Evolutionary conservation across 30 jellyfish, hydroid and myxozoan genomes (phyloP).

Genomic region (Catostylus mosaicus): DNA sequence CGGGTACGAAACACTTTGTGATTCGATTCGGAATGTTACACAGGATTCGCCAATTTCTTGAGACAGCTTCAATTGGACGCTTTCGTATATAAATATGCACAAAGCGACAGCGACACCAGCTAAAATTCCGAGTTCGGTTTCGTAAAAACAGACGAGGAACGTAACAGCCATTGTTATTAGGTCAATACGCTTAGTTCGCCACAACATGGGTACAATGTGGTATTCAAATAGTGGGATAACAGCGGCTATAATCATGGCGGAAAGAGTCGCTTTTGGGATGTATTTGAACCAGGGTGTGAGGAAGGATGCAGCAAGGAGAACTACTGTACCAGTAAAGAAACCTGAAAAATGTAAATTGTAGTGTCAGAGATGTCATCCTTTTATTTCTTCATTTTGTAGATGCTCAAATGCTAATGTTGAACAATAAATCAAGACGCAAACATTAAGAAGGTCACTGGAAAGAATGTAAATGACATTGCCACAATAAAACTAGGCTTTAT

Average conservation of each 20-base stretch:
- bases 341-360: conserved; percentile 67
- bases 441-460: no score
- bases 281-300: conserved; percentile 66
- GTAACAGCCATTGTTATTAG: conserved; percentile 54
- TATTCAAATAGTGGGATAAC: conserved; percentile 66
- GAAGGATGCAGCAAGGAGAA: conserved; percentile 67
- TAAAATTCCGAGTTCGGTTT: conserved; percentile 72
- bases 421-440: no score
- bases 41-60: conserved; percentile 10
- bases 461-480: no score
- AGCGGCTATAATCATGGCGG: conserved; percentile 82
- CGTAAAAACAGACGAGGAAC: conserved; percentile 67
- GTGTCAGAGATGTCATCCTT: no score
- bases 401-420: no score
- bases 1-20: conserved; percentile 56
- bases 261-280: conserved; percentile 70
- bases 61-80: conserved; percentile 40
- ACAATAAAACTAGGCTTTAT: no score
- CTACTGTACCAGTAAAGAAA: conserved; percentile 61
- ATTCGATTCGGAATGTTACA: conserved; percentile 19
- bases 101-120: conserved; percentile 76
- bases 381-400: no score
- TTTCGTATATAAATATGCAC: conserved; percentile 34
- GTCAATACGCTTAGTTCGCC: conserved; percentile 70
- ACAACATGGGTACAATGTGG: conserved; percentile 41